phyloP scores from a whole-genome alignment of 2,797 vertebrate species.

The Bradypodion ventrale region DNA sequence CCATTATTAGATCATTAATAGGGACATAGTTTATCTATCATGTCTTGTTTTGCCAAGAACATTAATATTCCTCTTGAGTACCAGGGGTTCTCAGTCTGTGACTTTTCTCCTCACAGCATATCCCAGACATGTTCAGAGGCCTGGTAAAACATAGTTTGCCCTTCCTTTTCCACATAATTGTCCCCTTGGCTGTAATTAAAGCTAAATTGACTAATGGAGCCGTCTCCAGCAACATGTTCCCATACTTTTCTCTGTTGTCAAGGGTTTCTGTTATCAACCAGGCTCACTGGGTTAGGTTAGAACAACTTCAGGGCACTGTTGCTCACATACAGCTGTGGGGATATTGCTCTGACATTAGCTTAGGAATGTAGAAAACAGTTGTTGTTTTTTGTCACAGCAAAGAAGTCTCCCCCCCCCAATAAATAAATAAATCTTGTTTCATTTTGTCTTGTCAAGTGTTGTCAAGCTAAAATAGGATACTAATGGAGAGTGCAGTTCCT shows the following conservation, averaged over 20 bases:
- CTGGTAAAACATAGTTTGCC: constrained; percentile 56
- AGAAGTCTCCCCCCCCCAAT: neutral
- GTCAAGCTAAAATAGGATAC: constrained; percentile 24
- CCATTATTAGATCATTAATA: constrained; percentile 45
- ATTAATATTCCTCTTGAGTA: constrained; percentile 56
- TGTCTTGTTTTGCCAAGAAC: constrained; percentile 39
- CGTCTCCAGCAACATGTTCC: constrained; percentile 61
- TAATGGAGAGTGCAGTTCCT: constrained; percentile 22
- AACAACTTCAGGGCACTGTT: constrained; percentile 47
- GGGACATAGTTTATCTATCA: constrained; percentile 18
- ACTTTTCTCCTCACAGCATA: constrained; percentile 34
- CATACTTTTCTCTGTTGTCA: constrained; percentile 54
- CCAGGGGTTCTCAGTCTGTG: constrained; percentile 47
- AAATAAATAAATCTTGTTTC: no score
- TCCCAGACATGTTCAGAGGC: constrained; percentile 45
- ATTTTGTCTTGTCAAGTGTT: constrained; percentile 48
- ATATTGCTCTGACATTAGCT: constrained; percentile 5
- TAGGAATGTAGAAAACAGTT: constrained; percentile 39
- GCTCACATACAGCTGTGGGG: constrained; percentile 27
- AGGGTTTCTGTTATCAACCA: constrained; percentile 53
- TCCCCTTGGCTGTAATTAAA: constrained; percentile 63
- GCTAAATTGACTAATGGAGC: constrained; percentile 62
- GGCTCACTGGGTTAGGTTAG: constrained; percentile 51
- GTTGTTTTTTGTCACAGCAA: neutral
- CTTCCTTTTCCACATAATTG: constrained; percentile 66